phyloP scores from a whole-genome alignment of 2,797 vertebrate genomes.

The Sternotherus odoratus region DNA sequence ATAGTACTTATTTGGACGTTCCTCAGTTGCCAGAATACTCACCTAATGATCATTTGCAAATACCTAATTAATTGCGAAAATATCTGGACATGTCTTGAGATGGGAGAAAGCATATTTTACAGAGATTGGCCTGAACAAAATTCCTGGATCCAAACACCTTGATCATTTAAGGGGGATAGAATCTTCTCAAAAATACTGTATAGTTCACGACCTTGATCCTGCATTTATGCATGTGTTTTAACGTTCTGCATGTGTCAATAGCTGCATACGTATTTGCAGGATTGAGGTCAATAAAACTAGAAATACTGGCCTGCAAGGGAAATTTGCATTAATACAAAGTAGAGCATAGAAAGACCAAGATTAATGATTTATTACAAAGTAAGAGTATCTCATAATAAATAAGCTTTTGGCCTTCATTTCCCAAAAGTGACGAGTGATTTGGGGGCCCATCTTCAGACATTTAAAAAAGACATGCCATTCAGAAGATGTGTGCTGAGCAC shows the following conservation, averaged over 20 bases:
- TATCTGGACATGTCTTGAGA: neutral
- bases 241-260: neutral
- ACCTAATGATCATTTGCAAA: neutral
- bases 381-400: neutral
- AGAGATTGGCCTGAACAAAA: neutral
- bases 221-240: neutral
- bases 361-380: neutral
- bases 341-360: accelerated
- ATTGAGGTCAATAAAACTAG: neutral
- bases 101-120: neutral
- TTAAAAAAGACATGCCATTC: neutral
- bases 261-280: neutral
- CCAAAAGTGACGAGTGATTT: neutral
- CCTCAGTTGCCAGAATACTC: neutral
- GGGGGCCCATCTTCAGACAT: neutral
- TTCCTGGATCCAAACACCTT: neutral
- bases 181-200: neutral
- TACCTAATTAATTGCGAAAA: accelerated
- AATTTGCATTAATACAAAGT: accelerated
- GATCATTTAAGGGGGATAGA: neutral
- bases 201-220: neutral
- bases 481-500: neutral
- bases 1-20: neutral
- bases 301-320: accelerated
- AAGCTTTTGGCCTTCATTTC: neutral